phyloP scores from a whole-genome alignment of 2,113 vertebrate genomes.

The Sinocyclocheilus rhinocerous region DNA sequence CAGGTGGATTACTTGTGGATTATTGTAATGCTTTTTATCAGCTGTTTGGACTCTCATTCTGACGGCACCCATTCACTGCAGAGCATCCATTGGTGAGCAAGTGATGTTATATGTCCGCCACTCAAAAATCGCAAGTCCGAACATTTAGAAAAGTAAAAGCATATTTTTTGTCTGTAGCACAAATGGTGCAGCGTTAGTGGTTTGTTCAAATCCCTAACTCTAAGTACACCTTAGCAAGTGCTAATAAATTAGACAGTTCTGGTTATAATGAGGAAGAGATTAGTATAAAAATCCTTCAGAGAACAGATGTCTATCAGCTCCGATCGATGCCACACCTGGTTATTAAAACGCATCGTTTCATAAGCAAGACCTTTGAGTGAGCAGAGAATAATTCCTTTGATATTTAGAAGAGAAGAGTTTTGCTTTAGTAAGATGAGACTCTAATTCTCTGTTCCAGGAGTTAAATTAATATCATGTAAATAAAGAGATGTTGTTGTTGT shows the following conservation, averaged over 20 bases:
- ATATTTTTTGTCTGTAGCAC: not conserved
- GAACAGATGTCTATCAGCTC: constrained; percentile 41
- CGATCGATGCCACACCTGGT: constrained; percentile 34
- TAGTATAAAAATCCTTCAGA: constrained; percentile 12
- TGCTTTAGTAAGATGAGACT: constrained; percentile 2
- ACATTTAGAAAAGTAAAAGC: not conserved
- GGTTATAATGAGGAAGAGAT: constrained; percentile 36
- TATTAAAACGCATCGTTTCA: constrained; percentile 43
- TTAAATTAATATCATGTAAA: constrained; percentile 11
- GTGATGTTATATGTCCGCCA: not conserved
- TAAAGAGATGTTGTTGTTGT: constrained; percentile 8
- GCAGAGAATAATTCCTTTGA: constrained; percentile 42
- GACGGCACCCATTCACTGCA: too few relatives aligned
- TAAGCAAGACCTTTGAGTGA: constrained; percentile 34
- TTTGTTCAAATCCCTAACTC: not conserved
- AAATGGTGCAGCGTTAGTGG: not conserved
- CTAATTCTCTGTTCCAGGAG: not conserved
- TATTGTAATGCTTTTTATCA: too few relatives aligned
- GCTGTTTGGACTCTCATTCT: too few relatives aligned
- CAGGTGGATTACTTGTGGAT: too few relatives aligned
- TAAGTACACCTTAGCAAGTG: not conserved
- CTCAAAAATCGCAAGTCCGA: not conserved
- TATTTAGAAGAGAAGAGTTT: constrained; percentile 34
- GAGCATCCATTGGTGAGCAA: too few relatives aligned
- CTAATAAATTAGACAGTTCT: constrained; percentile 27